Evolutionary conservation across 2,113 vertebrate genomes (phyloP).

Genomic region (Grammomys surdaster): DNA sequence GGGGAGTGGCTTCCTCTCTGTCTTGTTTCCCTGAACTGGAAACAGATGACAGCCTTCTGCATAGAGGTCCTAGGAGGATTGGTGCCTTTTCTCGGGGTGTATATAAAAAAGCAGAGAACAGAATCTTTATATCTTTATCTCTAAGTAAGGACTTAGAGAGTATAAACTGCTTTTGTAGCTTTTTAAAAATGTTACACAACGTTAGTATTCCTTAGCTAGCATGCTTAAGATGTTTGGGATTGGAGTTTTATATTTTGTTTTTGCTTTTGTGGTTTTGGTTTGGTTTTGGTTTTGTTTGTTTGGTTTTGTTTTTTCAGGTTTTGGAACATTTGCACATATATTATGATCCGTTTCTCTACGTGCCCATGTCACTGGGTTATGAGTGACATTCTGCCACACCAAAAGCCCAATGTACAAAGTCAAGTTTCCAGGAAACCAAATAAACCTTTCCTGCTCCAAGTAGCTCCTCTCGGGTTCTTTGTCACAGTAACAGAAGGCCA

Average conservation of each 20-base stretch:
- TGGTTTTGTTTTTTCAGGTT: neutral
- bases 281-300: neutral
- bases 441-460: neutral
- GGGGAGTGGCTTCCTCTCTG: neutral
- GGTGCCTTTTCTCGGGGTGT: neutral
- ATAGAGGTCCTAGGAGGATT: neutral
- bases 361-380: neutral
- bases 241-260: no score
- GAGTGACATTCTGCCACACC: neutral
- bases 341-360: slow-evolving; percentile 23
- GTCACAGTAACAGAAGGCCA: neutral
- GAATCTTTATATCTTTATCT: neutral
- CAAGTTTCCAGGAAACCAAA: neutral
- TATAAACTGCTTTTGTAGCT: neutral
- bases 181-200: neutral
- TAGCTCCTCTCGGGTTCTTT: neutral
- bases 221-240: neutral
- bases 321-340: neutral
- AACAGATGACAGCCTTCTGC: neutral
- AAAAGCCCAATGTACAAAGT: neutral
- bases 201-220: neutral
- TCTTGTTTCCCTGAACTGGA: neutral
- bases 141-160: neutral
- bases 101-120: slow-evolving; percentile 12
- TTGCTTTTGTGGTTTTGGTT: no score